Evolutionary conservation across 2,888 invertebrate genomes (phyloP).

Genomic region (Napeogenes inachia): DNA sequence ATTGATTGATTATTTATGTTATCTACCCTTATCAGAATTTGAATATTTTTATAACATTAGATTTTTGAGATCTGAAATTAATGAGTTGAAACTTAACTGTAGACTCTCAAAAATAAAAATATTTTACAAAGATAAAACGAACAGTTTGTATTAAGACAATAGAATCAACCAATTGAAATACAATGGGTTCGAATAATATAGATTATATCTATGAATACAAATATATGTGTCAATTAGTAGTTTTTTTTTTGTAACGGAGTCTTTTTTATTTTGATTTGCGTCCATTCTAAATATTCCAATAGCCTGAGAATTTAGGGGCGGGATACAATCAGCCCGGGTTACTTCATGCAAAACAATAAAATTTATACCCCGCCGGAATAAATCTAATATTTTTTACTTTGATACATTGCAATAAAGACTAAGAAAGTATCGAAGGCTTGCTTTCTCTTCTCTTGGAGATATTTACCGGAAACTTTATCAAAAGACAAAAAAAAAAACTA

Average conservation of each 20-base stretch:
- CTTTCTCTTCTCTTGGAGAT: too few relatives aligned
- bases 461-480: too few relatives aligned
- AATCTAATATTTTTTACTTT: slow-evolving; percentile 5
- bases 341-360: slow-evolving; percentile 55
- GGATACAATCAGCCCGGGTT: slow-evolving; percentile 50
- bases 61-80: too few relatives aligned
- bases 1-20: too few relatives aligned
- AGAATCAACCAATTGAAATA: not conserved
- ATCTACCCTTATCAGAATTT: too few relatives aligned
- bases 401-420: not conserved
- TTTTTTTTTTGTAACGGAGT: not conserved
- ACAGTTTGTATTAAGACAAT: too few relatives aligned
- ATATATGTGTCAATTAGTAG: not conserved
- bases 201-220: slow-evolving; percentile 5
- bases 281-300: slow-evolving; percentile 10
- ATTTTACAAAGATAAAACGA: too few relatives aligned
- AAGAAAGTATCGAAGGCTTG: too few relatives aligned
- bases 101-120: too few relatives aligned
- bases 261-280: not conserved
- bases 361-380: slow-evolving; percentile 38
- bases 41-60: too few relatives aligned
- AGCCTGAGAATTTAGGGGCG: slow-evolving; percentile 40
- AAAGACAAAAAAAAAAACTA: too few relatives aligned
- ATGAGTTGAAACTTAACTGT: too few relatives aligned
- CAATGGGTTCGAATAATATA: not conserved